Evolutionary conservation across 2,888 invertebrate species (phyloP), one percentile per base, ranked within the genome.

Genomic region (Synergus umbraculus): DNA sequence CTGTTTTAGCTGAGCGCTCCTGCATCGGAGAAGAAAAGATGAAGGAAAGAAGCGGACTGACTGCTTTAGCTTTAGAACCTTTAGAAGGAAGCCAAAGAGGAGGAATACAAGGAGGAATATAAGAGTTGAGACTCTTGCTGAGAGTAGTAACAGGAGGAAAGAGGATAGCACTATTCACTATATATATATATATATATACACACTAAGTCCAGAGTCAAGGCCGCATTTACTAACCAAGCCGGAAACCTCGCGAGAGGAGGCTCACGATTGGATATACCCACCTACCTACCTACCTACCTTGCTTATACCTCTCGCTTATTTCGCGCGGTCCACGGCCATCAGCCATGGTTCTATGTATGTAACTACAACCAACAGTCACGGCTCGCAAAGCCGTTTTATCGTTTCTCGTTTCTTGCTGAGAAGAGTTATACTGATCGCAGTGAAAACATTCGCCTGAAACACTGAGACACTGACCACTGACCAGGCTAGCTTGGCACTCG

Each of bases 171-270:
- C 79, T 84, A 81, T 76, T 81, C 81, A 81, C 83, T 81, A 83
- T 83, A 83, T n/a, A 73, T 37, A 58, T 81, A 83, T 83, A 83
- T n/a, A 73, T 37, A 58, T 77, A 77, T 77, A 77, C 82, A 84
- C 78, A 83, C 81, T 73, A 80, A 81, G 83, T 83, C 93, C 92
- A 91, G 94, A 95, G 95, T 95, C 95, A 95, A 95, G 95, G 95
- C 94, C 95, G 95, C 95, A 88, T 88, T 89, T 89, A 88, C 89
- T 88, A 90, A 89, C 89, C 89, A 89, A 88, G 89, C 83, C 88
- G 90, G 88, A 90, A 90, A 91, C 89, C 89, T 89, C 82, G 82
- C 78, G 60, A 79, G 82, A 81, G 78, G 79, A 81, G 78, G 78
- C 78, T 79, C 76, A 73, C 81, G 76, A 83, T 83, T 82, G 82